phyloP scores from a whole-genome alignment of 2,888 invertebrate genomes.

The Monoplex corrugatus region DNA sequence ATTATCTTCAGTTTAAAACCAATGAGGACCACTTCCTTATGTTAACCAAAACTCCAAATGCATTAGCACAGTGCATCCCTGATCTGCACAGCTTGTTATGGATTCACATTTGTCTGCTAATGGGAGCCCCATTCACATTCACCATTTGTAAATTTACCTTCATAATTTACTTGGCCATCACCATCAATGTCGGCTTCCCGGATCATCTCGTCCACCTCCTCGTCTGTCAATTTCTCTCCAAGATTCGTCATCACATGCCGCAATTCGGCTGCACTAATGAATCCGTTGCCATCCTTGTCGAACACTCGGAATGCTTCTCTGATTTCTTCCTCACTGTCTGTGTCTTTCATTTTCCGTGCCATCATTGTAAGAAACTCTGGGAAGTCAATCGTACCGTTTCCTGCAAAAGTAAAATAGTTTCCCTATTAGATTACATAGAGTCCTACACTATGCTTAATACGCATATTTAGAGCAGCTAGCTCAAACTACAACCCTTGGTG shows the following conservation, averaged over 20 bases:
- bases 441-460: too few relatives aligned
- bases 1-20: too few relatives aligned
- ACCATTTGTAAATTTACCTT: conserved; percentile 54
- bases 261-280: conserved; percentile 59
- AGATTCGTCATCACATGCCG: conserved; percentile 60
- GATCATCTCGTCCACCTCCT: conserved; percentile 59
- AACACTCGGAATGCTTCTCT: conserved; percentile 57
- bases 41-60: too few relatives aligned
- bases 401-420: too few relatives aligned
- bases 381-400: conserved; percentile 60
- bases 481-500: too few relatives aligned
- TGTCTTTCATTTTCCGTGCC: conserved; percentile 56
- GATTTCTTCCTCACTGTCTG: conserved; percentile 56
- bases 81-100: too few relatives aligned
- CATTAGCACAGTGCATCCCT: too few relatives aligned
- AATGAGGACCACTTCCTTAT: too few relatives aligned
- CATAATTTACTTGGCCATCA: conserved; percentile 60
- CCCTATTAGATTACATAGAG: too few relatives aligned
- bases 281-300: conserved; percentile 60
- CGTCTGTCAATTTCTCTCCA: conserved; percentile 58
- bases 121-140: too few relatives aligned
- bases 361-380: conserved; percentile 58
- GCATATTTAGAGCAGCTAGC: too few relatives aligned
- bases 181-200: conserved; percentile 59
- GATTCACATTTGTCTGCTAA: too few relatives aligned